These are phyloP conservation scores for Microchrysa polita DNA, from an alignment of 2,888 invertebrate species.

Conservation along the genomic window DNA sequence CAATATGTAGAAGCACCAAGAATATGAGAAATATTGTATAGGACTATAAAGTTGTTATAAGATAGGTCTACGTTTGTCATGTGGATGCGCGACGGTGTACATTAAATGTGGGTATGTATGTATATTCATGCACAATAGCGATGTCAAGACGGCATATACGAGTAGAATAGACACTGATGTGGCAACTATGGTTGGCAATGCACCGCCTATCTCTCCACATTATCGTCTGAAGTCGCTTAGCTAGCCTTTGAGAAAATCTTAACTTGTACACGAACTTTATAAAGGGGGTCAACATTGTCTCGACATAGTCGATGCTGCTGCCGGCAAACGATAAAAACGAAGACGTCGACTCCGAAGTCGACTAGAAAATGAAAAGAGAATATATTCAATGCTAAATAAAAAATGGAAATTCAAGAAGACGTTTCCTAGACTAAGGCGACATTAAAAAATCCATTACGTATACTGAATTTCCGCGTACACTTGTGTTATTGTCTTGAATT, in stretches of 20 bases:
- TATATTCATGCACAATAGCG: background rate
- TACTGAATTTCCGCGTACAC: background rate
- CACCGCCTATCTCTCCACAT: slow-evolving; percentile 3
- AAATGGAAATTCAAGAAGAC: background rate
- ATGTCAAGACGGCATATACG: background rate
- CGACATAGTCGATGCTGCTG: background rate
- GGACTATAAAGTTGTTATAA: background rate
- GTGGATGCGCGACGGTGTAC: too few relatives aligned
- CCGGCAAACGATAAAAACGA: slow-evolving; percentile 9
- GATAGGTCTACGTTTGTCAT: background rate
- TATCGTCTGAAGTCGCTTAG: slow-evolving; percentile 26
- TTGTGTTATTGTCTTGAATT: too few relatives aligned
- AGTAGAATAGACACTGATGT: background rate
- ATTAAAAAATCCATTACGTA: background rate
- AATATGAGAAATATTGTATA: background rate
- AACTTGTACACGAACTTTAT: slow-evolving; percentile 41
- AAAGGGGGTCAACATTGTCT: slow-evolving; percentile 36
- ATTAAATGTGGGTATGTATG: too few relatives aligned
- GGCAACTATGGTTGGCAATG: background rate
- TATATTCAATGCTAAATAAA: background rate
- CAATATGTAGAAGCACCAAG: background rate
- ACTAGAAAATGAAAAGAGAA: background rate
- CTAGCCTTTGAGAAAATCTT: slow-evolving; percentile 36
- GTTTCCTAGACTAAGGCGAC: background rate
- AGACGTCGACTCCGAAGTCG: background rate